phyloP scores from a whole-genome alignment of 1,140 invertebrate genomes.

The Drosophila willistoni region DNA sequence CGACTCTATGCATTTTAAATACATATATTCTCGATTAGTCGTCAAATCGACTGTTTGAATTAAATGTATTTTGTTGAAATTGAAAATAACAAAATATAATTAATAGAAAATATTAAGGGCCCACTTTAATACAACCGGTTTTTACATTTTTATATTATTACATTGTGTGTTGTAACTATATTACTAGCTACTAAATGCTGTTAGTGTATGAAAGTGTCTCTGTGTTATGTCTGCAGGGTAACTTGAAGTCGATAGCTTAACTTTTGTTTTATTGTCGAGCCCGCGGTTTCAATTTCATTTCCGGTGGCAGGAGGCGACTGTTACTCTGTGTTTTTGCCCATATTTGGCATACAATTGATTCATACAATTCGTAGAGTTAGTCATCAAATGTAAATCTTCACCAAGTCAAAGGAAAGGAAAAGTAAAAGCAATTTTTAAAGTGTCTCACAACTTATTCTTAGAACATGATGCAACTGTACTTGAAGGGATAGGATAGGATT shows the following conservation, averaged over 20 bases:
- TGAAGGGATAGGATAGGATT: not conserved
- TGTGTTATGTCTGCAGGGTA: not conserved
- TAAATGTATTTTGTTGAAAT: too few species aligned
- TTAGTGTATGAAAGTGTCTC: too few species aligned
- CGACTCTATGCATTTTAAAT: too few species aligned
- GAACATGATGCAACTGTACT: slow-evolving; percentile 9
- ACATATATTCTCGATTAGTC: too few species aligned
- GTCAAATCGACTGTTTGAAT: too few species aligned
- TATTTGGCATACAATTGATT: slow-evolving; percentile 21
- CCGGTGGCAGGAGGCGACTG: slow-evolving; percentile 61
- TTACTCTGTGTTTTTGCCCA: slow-evolving; percentile 50
- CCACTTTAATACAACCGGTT: too few species aligned
- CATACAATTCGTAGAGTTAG: slow-evolving; percentile 5
- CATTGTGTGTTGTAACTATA: too few species aligned
- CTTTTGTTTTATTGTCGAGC: slow-evolving; percentile 18
- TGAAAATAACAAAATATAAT: too few species aligned
- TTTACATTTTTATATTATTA: too few species aligned
- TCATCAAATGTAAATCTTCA: not conserved
- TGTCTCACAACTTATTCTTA: not conserved
- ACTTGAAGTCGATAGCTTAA: not conserved
- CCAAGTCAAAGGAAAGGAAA: not conserved
- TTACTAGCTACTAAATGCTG: too few species aligned
- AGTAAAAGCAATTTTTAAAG: slow-evolving; percentile 4
- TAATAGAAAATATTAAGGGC: too few species aligned
- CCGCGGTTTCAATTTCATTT: slow-evolving; percentile 75